phyloP scores from a whole-genome alignment of 2,113 vertebrate species.

The Syrmaticus mikado region DNA sequence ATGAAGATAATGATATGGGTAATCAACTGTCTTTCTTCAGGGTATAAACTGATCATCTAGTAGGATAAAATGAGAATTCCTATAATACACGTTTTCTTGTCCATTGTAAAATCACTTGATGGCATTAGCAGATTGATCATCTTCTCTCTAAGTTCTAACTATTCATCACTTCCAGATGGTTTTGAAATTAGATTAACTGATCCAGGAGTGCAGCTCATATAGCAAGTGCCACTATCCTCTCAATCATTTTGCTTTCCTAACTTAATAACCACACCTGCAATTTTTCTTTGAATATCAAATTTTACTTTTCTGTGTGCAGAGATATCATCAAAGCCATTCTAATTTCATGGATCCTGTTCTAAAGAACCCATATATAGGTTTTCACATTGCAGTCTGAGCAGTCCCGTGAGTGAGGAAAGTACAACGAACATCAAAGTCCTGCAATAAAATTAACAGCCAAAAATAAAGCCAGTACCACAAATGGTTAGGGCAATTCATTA shows the following conservation, averaged over 20 bases:
- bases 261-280: neutral
- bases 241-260: constrained; percentile 2
- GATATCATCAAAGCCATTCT: neutral
- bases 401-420: neutral
- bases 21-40: constrained; percentile 33
- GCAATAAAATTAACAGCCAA: neutral
- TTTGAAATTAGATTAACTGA: constrained; percentile 34
- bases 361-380: neutral
- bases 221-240: constrained; percentile 23
- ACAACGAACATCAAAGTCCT: neutral
- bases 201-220: neutral
- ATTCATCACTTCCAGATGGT: constrained; percentile 36
- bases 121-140: constrained; percentile 37
- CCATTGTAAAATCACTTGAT: constrained; percentile 19
- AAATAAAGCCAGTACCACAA: neutral
- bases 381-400: neutral
- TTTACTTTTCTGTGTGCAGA: neutral
- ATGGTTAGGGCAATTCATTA: neutral
- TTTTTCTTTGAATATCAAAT: neutral
- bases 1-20: constrained; percentile 19
- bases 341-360: neutral
- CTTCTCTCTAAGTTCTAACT: neutral
- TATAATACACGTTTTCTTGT: constrained; percentile 44
- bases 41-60: constrained; percentile 32
- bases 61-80: constrained; percentile 40